Evolutionary conservation across 2,113 vertebrate species (phyloP).

Genomic region (Plecotus auritus): DNA sequence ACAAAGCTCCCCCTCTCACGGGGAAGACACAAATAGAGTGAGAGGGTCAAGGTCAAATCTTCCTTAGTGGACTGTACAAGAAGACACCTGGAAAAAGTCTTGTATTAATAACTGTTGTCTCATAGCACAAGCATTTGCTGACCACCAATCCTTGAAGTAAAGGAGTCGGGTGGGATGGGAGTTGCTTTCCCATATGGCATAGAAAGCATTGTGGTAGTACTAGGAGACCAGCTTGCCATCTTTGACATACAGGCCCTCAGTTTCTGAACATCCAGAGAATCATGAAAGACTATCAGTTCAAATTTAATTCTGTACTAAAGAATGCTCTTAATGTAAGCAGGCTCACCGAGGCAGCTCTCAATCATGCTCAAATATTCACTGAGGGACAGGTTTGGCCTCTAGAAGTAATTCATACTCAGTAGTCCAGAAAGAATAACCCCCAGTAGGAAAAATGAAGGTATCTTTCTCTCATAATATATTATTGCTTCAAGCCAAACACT

Average conservation of each 20-base stretch:
- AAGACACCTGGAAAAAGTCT: not conserved
- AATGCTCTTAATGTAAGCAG: constrained; percentile 33
- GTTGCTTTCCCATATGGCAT: not conserved
- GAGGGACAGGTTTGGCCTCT: constrained; percentile 21
- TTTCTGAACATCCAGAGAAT: constrained; percentile 30
- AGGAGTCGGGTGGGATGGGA: not conserved
- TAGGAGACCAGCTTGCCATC: not conserved
- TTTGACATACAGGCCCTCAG: not conserved
- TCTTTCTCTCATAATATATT: constrained; percentile 34
- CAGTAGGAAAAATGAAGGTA: constrained; percentile 37
- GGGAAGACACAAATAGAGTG: not conserved
- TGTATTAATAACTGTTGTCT: not conserved
- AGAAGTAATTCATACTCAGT: constrained; percentile 68
- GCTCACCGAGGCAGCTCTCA: constrained; percentile 45
- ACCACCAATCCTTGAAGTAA: not conserved
- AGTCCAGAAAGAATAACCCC: constrained; percentile 62
- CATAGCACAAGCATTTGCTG: not conserved
- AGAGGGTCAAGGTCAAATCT: not conserved
- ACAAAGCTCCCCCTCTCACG: not conserved
- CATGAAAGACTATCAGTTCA: constrained; percentile 57
- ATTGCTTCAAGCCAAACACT: constrained; percentile 44
- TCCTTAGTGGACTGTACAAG: not conserved
- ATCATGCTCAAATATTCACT: constrained; percentile 47
- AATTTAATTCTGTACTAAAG: constrained; percentile 31
- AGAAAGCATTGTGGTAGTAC: not conserved